These are phyloP conservation scores for Neosilurus hyrtlii DNA, from an alignment of 2,797 vertebrate species.

Conservation along the genomic window DNA sequence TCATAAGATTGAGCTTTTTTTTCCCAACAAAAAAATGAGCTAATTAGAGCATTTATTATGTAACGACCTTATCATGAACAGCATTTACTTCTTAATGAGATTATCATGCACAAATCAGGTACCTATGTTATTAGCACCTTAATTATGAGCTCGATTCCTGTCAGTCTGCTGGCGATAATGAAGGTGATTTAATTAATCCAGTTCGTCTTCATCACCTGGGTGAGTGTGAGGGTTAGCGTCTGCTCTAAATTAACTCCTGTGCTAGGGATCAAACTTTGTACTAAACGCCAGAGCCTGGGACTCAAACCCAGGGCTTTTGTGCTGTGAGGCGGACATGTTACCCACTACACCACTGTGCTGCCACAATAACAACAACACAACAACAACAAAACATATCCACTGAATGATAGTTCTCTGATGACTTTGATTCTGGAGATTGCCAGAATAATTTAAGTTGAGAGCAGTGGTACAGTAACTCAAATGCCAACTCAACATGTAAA, in stretches of 20 bases:
- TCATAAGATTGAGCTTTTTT: not conserved
- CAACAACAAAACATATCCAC: no score
- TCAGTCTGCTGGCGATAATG: not conserved
- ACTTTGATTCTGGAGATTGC: no score
- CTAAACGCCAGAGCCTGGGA: no score
- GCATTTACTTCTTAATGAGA: not conserved
- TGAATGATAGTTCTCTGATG: no score
- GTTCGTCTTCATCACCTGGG: not conserved
- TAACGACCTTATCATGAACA: not conserved
- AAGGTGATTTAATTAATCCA: not conserved
- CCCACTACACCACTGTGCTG: no score
- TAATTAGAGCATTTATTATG: not conserved
- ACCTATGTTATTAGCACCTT: not conserved
- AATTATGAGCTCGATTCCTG: not conserved
- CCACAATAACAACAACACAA: no score
- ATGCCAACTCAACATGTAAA: not conserved
- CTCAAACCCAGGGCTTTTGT: no score
- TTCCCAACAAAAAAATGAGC: not conserved
- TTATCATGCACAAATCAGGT: not conserved
- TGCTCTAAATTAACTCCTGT: not conserved
- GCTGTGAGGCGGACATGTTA: no score
- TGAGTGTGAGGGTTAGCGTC: not conserved
- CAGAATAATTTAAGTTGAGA: no score
- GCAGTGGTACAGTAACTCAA: no score
- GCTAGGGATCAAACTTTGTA: not conserved